Percentiles rank a stretch among this genome's conserved stretches.
Evolutionary conservation across 2,888 invertebrate species (phyloP).

Genomic region (Meghimatium bilineatum): DNA sequence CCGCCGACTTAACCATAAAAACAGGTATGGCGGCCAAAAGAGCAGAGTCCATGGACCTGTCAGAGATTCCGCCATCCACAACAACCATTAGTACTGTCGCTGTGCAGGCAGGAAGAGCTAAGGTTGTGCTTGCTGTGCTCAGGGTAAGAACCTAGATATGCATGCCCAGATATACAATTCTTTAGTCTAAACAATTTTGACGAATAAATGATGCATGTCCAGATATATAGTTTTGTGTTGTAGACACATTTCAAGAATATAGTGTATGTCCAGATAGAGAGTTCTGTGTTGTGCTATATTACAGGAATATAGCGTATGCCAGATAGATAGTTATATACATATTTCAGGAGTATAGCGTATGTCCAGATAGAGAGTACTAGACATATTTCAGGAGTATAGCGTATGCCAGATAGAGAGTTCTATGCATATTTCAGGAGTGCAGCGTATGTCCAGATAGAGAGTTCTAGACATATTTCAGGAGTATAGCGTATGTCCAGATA

Average conservation of each 20-base stretch:
- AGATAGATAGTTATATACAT: background rate
- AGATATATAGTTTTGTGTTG: background rate
- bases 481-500: background rate
- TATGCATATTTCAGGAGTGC: no score
- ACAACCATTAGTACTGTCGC: constrained; percentile 94
- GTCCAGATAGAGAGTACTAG: no score
- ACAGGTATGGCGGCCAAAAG: constrained; percentile 43
- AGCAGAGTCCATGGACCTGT: constrained; percentile 65
- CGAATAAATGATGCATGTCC: background rate
- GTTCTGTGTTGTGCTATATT: no score
- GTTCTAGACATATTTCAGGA: background rate
- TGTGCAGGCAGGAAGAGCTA: constrained; percentile 89
- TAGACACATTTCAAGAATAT: no score
- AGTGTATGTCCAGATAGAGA: background rate
- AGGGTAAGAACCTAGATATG: constrained; percentile 84
- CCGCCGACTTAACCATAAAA: constrained; percentile 6
- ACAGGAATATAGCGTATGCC: background rate
- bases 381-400: no score
- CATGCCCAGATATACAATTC: background rate
- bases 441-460: background rate
- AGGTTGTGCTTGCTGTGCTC: constrained; percentile 90
- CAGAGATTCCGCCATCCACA: constrained; percentile 71
- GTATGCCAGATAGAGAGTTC: no score
- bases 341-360: background rate
- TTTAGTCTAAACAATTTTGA: background rate